Conservation (phyloP, 1,140 invertebrate genomes). For the Nasonia giraulti region DNA sequence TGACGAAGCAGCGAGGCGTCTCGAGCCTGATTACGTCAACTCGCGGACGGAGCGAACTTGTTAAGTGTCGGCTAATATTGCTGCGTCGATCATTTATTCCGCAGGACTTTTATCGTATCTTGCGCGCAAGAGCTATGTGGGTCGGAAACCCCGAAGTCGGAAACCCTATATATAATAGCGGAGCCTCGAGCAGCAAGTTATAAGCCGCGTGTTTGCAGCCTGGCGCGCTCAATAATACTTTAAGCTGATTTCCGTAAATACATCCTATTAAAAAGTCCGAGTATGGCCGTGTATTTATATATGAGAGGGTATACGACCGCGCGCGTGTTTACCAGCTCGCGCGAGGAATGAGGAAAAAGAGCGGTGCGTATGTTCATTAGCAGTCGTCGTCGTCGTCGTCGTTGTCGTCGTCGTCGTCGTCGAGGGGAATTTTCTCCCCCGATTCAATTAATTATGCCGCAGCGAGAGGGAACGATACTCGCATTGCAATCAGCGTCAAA, state of each 20-base stretch:
- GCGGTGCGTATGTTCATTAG: not conserved
- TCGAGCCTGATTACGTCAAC: constrained; percentile 12
- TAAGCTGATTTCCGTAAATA: constrained; percentile 19
- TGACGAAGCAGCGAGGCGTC: not conserved
- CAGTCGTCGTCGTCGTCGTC: not conserved
- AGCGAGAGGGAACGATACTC: not conserved
- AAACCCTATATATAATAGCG: not conserved
- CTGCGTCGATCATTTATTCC: not conserved
- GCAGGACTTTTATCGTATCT: not conserved
- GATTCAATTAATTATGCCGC: constrained; percentile 14
- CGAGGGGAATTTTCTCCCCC: not conserved
- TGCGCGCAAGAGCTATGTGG: not conserved
- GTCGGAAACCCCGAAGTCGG: not conserved
- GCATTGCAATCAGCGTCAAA: constrained; percentile 12
- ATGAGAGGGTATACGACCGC: too few species aligned
- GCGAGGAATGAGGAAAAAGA: too few species aligned
- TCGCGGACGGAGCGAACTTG: not conserved
- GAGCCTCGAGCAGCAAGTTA: not conserved
- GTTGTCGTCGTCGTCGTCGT: not conserved
- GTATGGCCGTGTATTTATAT: too few species aligned
- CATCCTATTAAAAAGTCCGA: not conserved
- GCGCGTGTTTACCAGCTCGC: too few species aligned
- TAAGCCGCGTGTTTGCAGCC: not conserved
- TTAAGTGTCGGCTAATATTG: constrained; percentile 12
- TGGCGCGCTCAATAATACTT: not conserved